Percentiles rank a stretch among this genome's conserved stretches.
Evolutionary conservation across 2,113 vertebrate genomes (phyloP).

Genomic region (Microtus montanus): DNA sequence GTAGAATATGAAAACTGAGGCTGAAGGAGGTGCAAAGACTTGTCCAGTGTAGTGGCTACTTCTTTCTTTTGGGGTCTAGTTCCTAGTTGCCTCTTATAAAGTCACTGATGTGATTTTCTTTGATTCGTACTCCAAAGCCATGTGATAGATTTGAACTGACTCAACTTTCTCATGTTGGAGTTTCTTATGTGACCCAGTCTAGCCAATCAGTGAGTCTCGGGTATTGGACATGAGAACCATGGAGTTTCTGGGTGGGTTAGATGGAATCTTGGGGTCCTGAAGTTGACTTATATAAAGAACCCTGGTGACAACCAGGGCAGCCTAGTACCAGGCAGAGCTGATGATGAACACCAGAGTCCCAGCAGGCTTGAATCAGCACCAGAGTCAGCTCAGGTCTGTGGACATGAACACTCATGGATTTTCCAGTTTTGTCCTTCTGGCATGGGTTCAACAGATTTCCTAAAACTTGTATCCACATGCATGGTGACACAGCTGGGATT

Average conservation of each 20-base stretch:
- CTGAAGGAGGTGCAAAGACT: neutral
- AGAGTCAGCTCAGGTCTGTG: neutral
- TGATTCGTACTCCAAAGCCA: neutral
- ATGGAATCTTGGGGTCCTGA: neutral
- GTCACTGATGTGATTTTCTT: neutral
- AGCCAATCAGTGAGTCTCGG: neutral
- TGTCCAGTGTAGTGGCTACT: neutral
- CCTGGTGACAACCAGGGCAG: neutral
- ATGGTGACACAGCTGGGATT: neutral
- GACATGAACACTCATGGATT: fast-evolving
- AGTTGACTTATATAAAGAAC: neutral
- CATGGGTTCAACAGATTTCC: neutral
- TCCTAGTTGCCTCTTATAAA: neutral
- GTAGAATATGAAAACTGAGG: neutral
- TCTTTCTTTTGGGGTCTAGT: neutral
- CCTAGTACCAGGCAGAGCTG: neutral
- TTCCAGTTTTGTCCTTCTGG: neutral
- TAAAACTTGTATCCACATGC: neutral
- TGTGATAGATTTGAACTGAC: neutral
- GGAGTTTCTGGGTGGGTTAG: neutral
- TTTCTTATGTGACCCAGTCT: neutral
- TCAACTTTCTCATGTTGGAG: neutral
- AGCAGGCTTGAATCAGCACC: neutral
- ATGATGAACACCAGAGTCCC: neutral
- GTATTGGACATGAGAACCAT: no score